Percentiles rank a stretch among this genome's conserved stretches.
Evolutionary conservation across 2,113 vertebrate genomes (phyloP).

Genomic region (Tricholaema leucomelas): DNA sequence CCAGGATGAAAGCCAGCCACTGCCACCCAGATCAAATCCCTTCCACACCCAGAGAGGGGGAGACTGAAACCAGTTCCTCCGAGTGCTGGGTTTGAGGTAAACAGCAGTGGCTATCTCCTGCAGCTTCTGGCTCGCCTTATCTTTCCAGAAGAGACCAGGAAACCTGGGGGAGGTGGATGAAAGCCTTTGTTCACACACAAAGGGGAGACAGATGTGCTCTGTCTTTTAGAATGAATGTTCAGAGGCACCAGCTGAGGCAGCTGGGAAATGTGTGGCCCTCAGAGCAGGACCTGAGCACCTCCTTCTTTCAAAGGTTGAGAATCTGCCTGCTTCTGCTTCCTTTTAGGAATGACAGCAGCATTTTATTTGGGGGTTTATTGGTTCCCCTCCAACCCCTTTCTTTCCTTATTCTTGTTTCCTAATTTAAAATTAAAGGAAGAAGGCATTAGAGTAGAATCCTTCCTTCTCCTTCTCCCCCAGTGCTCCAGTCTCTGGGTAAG

Average conservation of each 20-base stretch:
- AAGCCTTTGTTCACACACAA: not conserved
- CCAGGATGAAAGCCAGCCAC: not conserved
- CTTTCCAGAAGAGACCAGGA: not conserved
- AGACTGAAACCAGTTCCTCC: not conserved
- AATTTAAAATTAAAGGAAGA: too few relatives aligned
- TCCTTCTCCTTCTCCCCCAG: too few relatives aligned
- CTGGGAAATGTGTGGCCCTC: not conserved
- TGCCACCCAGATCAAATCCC: not conserved
- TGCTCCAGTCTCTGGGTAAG: too few relatives aligned
- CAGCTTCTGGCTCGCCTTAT: not conserved
- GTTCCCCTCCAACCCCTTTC: not conserved
- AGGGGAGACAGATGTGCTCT: not conserved
- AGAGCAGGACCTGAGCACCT: not conserved
- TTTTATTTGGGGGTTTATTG: not conserved
- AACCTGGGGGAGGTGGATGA: not conserved
- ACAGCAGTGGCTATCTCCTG: not conserved
- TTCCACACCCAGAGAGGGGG: not conserved
- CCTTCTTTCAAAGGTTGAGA: not conserved
- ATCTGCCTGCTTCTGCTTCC: not conserved
- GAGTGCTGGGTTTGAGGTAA: not conserved
- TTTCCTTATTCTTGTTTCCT: not conserved
- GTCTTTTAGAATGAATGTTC: not conserved
- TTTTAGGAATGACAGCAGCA: not conserved
- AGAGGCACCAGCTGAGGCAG: not conserved
- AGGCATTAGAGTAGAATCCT: too few relatives aligned